Percentiles rank a stretch among this genome's conserved stretches.
Evolutionary conservation across 2,888 invertebrate species (phyloP).

Genomic region (Ennomos quercinarius): DNA sequence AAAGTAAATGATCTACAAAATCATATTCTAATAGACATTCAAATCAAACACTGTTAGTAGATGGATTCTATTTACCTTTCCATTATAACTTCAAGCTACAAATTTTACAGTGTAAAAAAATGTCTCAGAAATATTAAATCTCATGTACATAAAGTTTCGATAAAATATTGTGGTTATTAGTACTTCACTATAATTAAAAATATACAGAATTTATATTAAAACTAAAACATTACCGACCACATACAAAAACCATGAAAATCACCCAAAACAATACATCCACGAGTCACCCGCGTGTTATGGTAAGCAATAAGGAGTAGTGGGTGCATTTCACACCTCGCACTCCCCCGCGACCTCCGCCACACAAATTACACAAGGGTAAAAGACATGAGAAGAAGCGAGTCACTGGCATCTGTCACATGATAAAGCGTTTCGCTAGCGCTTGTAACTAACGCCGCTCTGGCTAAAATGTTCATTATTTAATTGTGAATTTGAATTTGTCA

Average conservation of each 20-base stretch:
- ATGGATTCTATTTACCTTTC: too few relatives aligned
- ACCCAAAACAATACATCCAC: constrained; percentile 22
- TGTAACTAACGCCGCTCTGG: not conserved
- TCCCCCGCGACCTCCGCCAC: constrained; percentile 19
- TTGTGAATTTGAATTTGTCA: too few relatives aligned
- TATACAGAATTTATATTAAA: not conserved
- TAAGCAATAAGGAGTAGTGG: constrained; percentile 40
- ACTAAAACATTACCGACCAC: not conserved
- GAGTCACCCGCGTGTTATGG: constrained; percentile 36
- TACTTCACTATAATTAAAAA: too few relatives aligned
- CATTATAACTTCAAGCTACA: too few relatives aligned
- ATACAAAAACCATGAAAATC: constrained; percentile 2
- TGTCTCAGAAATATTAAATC: too few relatives aligned
- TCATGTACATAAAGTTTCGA: too few relatives aligned
- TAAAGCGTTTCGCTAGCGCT: too few relatives aligned
- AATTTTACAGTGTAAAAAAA: too few relatives aligned
- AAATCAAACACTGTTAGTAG: too few relatives aligned
- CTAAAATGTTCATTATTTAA: not conserved
- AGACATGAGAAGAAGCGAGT: constrained; percentile 22
- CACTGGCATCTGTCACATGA: not conserved
- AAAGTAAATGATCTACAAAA: too few relatives aligned
- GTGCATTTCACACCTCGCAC: constrained; percentile 36
- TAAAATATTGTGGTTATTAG: too few relatives aligned
- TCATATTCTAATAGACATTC: too few relatives aligned
- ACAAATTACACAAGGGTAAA: constrained; percentile 23